Evolutionary conservation across 2,113 vertebrate species (phyloP).

Genomic region (Oostethus manadensis): DNA sequence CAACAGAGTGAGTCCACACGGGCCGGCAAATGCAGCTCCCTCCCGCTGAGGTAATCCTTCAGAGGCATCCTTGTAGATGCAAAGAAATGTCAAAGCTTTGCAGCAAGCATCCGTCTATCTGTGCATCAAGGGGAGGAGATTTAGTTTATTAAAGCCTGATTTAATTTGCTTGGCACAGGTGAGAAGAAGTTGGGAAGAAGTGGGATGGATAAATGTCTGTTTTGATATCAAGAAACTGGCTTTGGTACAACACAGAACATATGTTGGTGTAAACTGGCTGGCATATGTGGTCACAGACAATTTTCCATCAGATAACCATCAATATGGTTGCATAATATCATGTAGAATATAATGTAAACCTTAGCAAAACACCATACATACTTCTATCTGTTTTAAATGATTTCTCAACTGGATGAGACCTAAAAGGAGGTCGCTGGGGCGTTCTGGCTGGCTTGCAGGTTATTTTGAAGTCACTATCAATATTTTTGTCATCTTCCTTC

Average conservation of each 20-base stretch:
- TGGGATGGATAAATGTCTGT: conserved; percentile 44
- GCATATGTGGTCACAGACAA: conserved; percentile 63
- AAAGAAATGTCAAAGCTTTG: conserved; percentile 63
- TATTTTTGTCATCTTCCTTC: too few relatives aligned
- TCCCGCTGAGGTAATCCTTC: conserved; percentile 62
- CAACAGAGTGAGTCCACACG: conserved; percentile 62
- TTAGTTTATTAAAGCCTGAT: conserved; percentile 65
- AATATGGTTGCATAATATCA: conserved; percentile 34
- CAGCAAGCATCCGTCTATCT: conserved; percentile 54
- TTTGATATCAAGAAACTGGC: conserved; percentile 57
- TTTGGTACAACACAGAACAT: conserved; percentile 45
- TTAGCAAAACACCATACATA: conserved; percentile 21
- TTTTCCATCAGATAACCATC: conserved; percentile 51
- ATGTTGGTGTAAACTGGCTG: conserved; percentile 45
- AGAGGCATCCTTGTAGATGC: conserved; percentile 47
- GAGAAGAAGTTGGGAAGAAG: conserved; percentile 34
- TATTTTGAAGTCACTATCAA: background rate
- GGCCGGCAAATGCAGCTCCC: conserved; percentile 55
- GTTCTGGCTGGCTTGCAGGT: background rate
- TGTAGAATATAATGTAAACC: conserved; percentile 53
- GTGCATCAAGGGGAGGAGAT: conserved; percentile 45
- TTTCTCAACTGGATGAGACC: too few relatives aligned
- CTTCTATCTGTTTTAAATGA: background rate
- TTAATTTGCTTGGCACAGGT: conserved; percentile 62
- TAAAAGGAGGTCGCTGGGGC: too few relatives aligned